A percentile compares a stretch with the other conserved stretches of the same genome.
Evolutionary conservation across 2,888 invertebrate genomes (phyloP).

Genomic region (Cataglyphis altisquamis): DNA sequence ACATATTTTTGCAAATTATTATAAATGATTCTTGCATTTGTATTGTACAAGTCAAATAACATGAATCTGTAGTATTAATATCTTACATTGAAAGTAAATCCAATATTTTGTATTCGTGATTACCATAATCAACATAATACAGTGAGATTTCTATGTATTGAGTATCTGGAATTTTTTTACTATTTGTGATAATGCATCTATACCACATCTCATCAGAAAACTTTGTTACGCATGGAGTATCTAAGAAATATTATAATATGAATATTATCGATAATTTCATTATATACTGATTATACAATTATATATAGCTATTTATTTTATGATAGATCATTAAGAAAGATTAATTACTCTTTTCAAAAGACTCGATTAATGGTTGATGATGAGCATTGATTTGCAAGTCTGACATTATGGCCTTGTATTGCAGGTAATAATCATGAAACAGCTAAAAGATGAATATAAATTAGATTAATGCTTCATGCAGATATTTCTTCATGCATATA

Average conservation of each 20-base stretch:
- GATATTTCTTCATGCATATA: background rate
- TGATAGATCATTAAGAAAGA: background rate
- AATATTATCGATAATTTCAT: background rate
- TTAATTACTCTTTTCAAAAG: slow-evolving; percentile 86
- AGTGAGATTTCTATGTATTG: slow-evolving; percentile 87
- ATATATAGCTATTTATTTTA: background rate
- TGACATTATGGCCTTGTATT: slow-evolving; percentile 87
- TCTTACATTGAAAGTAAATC: slow-evolving; percentile 64
- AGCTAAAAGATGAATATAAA: background rate
- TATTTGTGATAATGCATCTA: slow-evolving; percentile 89
- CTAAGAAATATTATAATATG: slow-evolving; percentile 75
- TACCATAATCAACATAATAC: slow-evolving; percentile 92
- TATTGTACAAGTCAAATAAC: slow-evolving; percentile 14
- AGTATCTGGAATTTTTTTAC: slow-evolving; percentile 80
- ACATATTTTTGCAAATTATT: slow-evolving; percentile 42
- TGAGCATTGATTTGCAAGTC: slow-evolving; percentile 87
- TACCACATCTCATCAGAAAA: slow-evolving; percentile 91
- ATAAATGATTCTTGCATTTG: background rate
- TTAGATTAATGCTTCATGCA: background rate
- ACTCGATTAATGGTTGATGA: slow-evolving; percentile 86
- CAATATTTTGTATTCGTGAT: slow-evolving; percentile 86
- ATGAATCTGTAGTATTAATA: slow-evolving; percentile 4
- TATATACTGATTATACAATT: background rate
- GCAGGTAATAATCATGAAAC: slow-evolving; percentile 21
- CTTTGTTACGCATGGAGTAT: slow-evolving; percentile 89